Conservation (phyloP, 2,113 vertebrate genomes). For the Lophius piscatorius region DNA sequence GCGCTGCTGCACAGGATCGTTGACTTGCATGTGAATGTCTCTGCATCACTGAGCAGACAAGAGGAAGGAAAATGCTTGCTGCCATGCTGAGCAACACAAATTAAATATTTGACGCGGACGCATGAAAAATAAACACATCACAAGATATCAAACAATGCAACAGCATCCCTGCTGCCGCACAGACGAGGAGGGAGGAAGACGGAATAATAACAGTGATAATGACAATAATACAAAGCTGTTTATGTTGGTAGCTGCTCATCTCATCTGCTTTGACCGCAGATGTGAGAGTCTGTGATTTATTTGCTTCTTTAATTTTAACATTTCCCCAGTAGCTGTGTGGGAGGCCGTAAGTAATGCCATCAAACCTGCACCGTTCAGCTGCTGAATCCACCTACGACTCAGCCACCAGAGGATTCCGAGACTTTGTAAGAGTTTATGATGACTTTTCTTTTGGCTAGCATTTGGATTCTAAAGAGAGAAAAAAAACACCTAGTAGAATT, state of each 20-base stretch:
- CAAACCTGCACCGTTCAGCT: conserved; percentile 1
- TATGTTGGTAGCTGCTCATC: conserved; percentile 19
- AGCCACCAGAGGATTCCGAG: background rate
- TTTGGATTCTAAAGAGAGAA: background rate
- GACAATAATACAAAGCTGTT: background rate
- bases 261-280: conserved; percentile 20
- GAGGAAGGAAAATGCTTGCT: background rate
- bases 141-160: conserved; percentile 16
- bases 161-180: background rate
- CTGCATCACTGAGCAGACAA: conserved; percentile 15
- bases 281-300: background rate
- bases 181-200: background rate
- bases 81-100: conserved; percentile 16
- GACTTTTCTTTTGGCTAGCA: background rate
- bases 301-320: background rate
- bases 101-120: conserved; percentile 15
- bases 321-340: background rate
- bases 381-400: background rate
- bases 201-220: conserved; percentile 12
- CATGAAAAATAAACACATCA: conserved; percentile 24
- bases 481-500: background rate
- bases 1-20: conserved; percentile 19
- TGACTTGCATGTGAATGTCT: conserved; percentile 13
- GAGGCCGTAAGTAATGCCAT: background rate
- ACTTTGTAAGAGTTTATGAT: background rate